Conservation (phyloP, 2,113 vertebrate species). For the Gavia stellata region DNA sequence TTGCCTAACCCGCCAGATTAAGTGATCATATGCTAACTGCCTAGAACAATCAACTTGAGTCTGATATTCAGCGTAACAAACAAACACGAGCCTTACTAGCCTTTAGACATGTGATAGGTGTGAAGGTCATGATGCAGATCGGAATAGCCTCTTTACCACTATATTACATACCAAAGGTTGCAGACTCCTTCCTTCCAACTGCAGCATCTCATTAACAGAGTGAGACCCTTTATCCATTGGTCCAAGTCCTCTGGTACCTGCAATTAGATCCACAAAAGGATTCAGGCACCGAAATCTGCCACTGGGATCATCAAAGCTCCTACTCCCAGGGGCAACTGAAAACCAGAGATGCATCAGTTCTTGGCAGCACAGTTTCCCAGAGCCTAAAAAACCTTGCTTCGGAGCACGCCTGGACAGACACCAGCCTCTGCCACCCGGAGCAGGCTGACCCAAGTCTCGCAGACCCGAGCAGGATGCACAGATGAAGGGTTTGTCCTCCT, state of each 20-base stretch:
- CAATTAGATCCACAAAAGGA: neutral
- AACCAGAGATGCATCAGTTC: neutral
- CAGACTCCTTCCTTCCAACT: neutral
- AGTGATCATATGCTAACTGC: neutral
- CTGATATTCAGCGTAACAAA: neutral
- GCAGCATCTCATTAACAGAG: neutral
- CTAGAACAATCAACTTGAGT: neutral
- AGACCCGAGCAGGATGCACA: accelerated
- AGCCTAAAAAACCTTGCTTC: neutral
- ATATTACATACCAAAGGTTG: neutral
- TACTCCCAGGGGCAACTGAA: neutral
- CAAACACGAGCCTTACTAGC: neutral
- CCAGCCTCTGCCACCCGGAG: neutral
- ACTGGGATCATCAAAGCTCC: neutral
- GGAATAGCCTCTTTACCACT: neutral
- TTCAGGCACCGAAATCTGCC: neutral
- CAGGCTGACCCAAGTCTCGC: neutral
- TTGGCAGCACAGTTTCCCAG: accelerated
- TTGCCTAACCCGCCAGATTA: neutral
- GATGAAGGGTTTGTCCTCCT: neutral
- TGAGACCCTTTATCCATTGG: accelerated
- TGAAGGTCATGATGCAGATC: neutral
- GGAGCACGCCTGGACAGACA: neutral
- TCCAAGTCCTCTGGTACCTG: neutral
- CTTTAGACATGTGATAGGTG: neutral